Evolutionary conservation across 2,888 invertebrate species (phyloP), one percentile per base, ranked within the genome.

Genomic region (Timandra comae): DNA sequence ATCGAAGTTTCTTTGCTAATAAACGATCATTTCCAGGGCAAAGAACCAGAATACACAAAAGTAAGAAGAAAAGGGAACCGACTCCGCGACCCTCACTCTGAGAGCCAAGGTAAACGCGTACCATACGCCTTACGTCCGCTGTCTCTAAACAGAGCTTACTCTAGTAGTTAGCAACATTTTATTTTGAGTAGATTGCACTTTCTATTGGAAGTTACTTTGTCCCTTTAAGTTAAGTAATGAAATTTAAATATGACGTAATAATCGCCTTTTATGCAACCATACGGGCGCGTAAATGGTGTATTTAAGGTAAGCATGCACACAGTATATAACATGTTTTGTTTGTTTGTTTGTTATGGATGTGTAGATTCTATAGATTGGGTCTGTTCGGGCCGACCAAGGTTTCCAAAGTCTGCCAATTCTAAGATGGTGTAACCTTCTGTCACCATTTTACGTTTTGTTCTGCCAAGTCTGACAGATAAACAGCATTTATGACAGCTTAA

Each of bases 41-140:
- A 93, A 82, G 93, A 93, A 65, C 93, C 93, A 38, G 93, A 93
- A 69, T 93, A 93, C 63, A 93, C 93, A 3, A 93, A 93, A 87
- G 93, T 93, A 10, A 85, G 93, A 63, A 91, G 93, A 90, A 93
- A 93, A 91, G 93, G 92, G 47, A 91, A 90, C 46, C 86, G 92
- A 58, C 87, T 93, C 35, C 87, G 93, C 37, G 93, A 93, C 73
- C 93, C 93, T 7, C 93, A 93, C 78, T 93, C 93, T 2, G 93
- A 93, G 70, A 93, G 93, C 68, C 93, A 93, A 92, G 93, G 93
- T 93, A 88, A 41, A 34, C 31, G 30, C 8, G 29, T 29, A 37
- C 25, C 36, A 28, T 27, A 12, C 23, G 11, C 33, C 20, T 22
- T 35, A 41, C 25, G 38, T 35, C 41, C 39, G 44, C 42, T 34